These are phyloP conservation scores for Camponotus fellah DNA, from an alignment of 2,888 invertebrate genomes.

Conservation along the genomic window DNA sequence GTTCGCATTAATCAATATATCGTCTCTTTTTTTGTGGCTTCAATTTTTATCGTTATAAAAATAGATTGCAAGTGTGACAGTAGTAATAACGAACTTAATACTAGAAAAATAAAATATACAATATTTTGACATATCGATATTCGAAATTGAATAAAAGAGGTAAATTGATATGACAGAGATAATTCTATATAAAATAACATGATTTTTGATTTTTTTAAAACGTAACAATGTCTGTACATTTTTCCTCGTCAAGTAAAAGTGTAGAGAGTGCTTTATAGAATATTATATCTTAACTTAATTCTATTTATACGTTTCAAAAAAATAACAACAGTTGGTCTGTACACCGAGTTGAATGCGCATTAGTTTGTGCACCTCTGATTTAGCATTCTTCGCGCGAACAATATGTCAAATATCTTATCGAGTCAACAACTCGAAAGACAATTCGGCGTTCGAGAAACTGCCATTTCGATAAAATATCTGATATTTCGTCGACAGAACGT, in stretches of 20 bases:
- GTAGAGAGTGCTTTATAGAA: conserved; percentile 3
- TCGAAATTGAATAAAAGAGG: neutral
- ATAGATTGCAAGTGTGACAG: conserved; percentile 6
- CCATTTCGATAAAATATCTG: conserved; percentile 68
- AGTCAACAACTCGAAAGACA: conserved; percentile 8
- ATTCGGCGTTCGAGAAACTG: conserved; percentile 34
- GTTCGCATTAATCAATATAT: conserved; percentile 11
- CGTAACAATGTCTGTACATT: neutral
- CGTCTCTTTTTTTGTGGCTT: neutral
- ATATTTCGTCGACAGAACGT: conserved; percentile 64
- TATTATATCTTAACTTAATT: conserved; percentile 38
- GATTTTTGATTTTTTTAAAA: neutral
- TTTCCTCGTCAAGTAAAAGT: neutral
- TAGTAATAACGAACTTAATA: neutral
- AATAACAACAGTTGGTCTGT: conserved; percentile 32
- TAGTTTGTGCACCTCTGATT: conserved; percentile 46
- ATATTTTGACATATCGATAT: neutral
- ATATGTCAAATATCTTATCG: conserved; percentile 73
- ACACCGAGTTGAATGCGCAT: conserved; percentile 33
- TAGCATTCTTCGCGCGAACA: conserved; percentile 29
- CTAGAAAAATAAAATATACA: conserved; percentile 1
- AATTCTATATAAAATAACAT: conserved; percentile 8
- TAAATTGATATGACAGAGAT: neutral
- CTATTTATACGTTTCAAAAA: conserved; percentile 23
- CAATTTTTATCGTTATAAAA: conserved; percentile 4